Percentiles rank a stretch among this genome's conserved stretches.
Conservation (phyloP, 2,113 vertebrate species). For the Phrynosoma platyrhinos region DNA sequence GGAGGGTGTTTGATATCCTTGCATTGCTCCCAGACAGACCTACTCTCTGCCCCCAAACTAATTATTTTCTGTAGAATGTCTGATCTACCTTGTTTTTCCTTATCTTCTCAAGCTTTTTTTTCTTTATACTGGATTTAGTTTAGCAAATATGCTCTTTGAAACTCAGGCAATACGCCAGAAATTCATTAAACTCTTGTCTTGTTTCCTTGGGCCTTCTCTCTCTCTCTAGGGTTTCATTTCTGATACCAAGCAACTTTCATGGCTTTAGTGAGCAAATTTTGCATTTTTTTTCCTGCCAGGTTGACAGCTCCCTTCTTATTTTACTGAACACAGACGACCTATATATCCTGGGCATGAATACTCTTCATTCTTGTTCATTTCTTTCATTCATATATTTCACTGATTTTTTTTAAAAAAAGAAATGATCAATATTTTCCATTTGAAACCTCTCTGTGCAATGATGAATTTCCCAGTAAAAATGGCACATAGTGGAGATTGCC, state of each 20-base stretch:
- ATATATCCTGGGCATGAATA: slow-evolving; percentile 1
- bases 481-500: slow-evolving; percentile 20
- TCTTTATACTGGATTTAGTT: neutral
- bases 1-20: too few relatives aligned
- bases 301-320: slow-evolving; percentile 6
- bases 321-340: neutral
- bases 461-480: slow-evolving; percentile 35
- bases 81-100: neutral
- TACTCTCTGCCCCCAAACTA: neutral
- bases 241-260: neutral
- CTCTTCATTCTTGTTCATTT: slow-evolving; percentile 24
- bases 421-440: neutral
- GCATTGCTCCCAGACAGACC: neutral
- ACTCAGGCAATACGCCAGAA: neutral
- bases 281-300: neutral
- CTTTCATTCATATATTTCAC: slow-evolving; percentile 26
- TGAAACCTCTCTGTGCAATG: slow-evolving; percentile 6
- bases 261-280: neutral
- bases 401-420: slow-evolving; percentile 22
- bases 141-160: neutral
- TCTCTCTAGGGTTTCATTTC: neutral
- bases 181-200: neutral
- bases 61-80: neutral
- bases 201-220: neutral
- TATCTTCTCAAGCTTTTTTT: neutral